phyloP scores from a whole-genome alignment of 1,140 invertebrate genomes.

The Drosophila athabasca region DNA sequence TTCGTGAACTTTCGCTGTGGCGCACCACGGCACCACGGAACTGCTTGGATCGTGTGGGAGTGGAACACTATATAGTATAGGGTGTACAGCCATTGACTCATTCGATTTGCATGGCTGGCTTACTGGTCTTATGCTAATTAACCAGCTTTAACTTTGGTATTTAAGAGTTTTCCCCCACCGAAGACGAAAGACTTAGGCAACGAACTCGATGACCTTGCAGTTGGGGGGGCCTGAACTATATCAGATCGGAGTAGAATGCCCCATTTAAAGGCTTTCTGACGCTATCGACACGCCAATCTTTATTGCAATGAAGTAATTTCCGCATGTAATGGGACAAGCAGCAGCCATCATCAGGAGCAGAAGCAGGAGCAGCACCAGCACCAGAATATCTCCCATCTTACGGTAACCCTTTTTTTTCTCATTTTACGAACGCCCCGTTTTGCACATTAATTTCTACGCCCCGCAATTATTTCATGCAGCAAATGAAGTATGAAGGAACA shows the following conservation, averaged over 20 bases:
- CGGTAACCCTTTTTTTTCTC: constrained; percentile 48
- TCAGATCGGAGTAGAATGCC: background rate
- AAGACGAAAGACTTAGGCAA: constrained; percentile 69
- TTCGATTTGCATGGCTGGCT: constrained; percentile 50
- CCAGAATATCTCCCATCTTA: constrained; percentile 36
- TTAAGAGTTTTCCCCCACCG: constrained; percentile 20
- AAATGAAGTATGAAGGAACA: constrained; percentile 73
- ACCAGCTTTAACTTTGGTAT: constrained; percentile 67
- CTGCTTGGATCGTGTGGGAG: constrained; percentile 44
- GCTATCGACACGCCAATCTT: constrained; percentile 49
- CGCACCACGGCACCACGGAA: constrained; percentile 34
- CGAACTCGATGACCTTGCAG: constrained; percentile 48
- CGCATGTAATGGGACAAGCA: constrained; percentile 40
- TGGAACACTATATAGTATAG: constrained; percentile 29
- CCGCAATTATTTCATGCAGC: constrained; percentile 70
- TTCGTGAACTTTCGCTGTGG: constrained; percentile 71
- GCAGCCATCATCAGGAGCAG: background rate
- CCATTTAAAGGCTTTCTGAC: constrained; percentile 9
- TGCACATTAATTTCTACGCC: constrained; percentile 69
- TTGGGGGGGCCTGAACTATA: constrained; percentile 10
- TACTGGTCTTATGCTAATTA: constrained; percentile 63
- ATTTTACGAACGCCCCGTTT: constrained; percentile 16
- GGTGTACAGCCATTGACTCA: constrained; percentile 55
- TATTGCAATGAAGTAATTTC: constrained; percentile 72
- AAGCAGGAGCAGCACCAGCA: background rate